A percentile compares a stretch with the other conserved stretches of the same genome.
These are phyloP conservation scores for Mustela nigripes DNA, from an alignment of 2,113 vertebrate genomes.

Conservation along the genomic window DNA sequence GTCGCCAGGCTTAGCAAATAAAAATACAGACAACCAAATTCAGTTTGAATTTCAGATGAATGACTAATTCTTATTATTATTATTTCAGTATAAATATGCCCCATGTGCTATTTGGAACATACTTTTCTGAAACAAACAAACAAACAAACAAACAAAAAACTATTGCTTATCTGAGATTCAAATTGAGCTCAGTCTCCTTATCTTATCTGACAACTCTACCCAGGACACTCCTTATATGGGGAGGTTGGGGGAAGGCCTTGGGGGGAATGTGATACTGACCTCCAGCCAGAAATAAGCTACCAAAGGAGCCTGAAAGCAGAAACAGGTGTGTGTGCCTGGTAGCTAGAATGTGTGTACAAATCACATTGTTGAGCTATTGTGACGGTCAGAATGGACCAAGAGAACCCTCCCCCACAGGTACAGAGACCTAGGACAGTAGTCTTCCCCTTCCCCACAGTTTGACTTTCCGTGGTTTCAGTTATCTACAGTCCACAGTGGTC, in stretches of 20 bases:
- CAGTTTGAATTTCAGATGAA: conserved; percentile 31
- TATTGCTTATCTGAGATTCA: conserved; percentile 11
- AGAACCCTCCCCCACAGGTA: background rate
- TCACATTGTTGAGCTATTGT: background rate
- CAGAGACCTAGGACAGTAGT: background rate
- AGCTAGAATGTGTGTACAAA: background rate
- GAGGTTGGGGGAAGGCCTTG: background rate
- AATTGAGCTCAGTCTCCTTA: background rate
- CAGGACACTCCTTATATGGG: background rate
- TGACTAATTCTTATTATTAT: background rate
- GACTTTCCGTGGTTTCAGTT: background rate
- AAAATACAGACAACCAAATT: background rate
- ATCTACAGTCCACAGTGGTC: background rate
- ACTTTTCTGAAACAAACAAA: background rate
- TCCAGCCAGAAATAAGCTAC: background rate
- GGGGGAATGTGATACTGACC: background rate
- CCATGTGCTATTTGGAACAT: background rate
- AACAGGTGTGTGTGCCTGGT: background rate
- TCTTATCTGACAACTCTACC: background rate
- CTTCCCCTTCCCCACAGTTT: background rate
- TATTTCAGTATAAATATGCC: background rate
- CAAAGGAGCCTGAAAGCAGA: background rate
- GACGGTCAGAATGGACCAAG: background rate
- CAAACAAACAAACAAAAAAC: background rate
- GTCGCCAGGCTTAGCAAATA: background rate